These are phyloP conservation scores for Podocnemis expansa DNA, from an alignment of 2,113 vertebrate genomes.

Conservation along the genomic window DNA sequence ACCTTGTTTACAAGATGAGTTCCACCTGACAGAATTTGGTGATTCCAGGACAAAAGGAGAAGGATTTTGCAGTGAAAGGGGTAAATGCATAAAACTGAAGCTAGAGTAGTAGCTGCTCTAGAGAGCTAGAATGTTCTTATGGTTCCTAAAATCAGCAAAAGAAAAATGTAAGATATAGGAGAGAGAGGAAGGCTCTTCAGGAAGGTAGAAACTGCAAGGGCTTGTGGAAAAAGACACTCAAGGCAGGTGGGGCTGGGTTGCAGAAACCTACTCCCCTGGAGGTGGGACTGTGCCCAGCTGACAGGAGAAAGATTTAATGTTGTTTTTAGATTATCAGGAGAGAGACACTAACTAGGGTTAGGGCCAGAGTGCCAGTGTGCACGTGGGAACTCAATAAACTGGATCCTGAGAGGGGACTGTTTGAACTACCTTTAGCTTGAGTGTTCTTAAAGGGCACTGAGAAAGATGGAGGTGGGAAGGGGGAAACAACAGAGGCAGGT, in stretches of 20 bases:
- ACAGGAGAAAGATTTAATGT: background rate
- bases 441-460: background rate
- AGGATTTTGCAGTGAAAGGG: background rate
- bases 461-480: background rate
- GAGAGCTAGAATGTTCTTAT: background rate
- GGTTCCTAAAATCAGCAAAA: background rate
- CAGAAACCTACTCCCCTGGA: background rate
- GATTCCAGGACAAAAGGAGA: background rate
- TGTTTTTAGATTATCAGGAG: background rate
- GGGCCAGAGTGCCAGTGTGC: background rate
- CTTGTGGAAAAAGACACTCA: background rate
- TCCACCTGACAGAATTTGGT: background rate
- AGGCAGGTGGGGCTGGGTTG: background rate
- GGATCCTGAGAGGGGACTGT: background rate
- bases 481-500: background rate
- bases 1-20: background rate
- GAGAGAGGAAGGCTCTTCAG: background rate
- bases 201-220: background rate
- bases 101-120: background rate
- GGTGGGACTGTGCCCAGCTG: background rate
- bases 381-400: background rate
- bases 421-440: background rate
- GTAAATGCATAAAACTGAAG: background rate
- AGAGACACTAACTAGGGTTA: background rate
- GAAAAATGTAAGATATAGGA: background rate